Percentiles rank a stretch among this genome's conserved stretches.
These are phyloP conservation scores for Terebella lapidaria DNA, from an alignment of 2,888 invertebrate species.

Conservation along the genomic window DNA sequence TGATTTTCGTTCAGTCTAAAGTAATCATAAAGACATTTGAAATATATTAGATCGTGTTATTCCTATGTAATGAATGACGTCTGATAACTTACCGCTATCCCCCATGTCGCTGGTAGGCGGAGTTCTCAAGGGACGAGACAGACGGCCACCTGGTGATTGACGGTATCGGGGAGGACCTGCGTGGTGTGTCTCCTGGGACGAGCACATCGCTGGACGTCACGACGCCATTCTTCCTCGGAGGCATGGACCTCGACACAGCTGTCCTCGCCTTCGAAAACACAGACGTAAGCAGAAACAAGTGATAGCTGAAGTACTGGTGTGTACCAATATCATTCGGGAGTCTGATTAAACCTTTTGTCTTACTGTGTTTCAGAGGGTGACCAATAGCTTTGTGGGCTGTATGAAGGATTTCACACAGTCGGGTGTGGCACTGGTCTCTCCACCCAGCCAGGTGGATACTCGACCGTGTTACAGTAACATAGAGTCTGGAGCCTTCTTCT, in stretches of 20 bases:
- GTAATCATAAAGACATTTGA: not conserved
- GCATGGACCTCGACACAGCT: constrained; percentile 59
- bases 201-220: constrained; percentile 58
- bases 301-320: too few species aligned
- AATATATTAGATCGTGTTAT: too few species aligned
- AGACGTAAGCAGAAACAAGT: constrained; percentile 48
- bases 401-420: constrained; percentile 68
- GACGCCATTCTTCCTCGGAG: constrained; percentile 76
- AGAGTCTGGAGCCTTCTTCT: constrained; percentile 80
- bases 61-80: too few species aligned
- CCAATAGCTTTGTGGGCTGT: constrained; percentile 56
- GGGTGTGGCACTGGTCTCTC: constrained; percentile 63
- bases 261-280: constrained; percentile 52
- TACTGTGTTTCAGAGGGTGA: constrained; percentile 6
- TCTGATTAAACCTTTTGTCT: not conserved
- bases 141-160: constrained; percentile 67
- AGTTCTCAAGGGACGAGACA: constrained; percentile 61
- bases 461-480: constrained; percentile 71
- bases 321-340: too few species aligned
- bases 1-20: not conserved
- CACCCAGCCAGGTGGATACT: constrained; percentile 54
- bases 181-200: constrained; percentile 58
- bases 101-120: too few species aligned
- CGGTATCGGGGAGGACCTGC: constrained; percentile 53
- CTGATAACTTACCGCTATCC: too few species aligned